Evolutionary conservation across 2,888 invertebrate genomes (phyloP), one percentile per base, ranked within the genome.

Genomic region (Oligia fasciuncula): DNA sequence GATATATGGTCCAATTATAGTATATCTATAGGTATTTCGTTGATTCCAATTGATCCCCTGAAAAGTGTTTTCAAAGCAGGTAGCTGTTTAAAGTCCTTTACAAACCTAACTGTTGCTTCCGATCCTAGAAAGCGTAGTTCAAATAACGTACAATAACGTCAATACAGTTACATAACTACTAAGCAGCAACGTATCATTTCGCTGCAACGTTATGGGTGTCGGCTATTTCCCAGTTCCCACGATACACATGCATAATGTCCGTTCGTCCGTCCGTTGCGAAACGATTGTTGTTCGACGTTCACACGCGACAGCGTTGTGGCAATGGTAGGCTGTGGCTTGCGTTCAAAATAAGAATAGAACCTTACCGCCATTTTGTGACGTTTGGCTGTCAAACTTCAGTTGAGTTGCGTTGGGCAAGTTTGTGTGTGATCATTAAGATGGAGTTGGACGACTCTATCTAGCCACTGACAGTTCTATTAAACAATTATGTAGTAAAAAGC

Each of bases 191-290:
- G 87, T 93, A 91, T 93, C 91, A 93, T 93, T 93, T 91, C 88
- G 87, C 87, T 46, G 81, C 82, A 87, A 88, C 90, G 91, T 87
- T 91, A 90, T 91, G 89, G 91, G 88, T 85, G 85, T 85, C 81
- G 84, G 72, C 81, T 68, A 80, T 87, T 92, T 91, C 92, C 91
- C 89, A 91, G 90, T 93, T 94, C 94, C 91, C 94, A 94, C 94
- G 93, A 91, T 91, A 91, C 87, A 92, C 87, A 92, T 90, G 91
- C 90, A 90, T 91, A 90, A 91, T 91, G 91, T 90, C 89, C 88
- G 91, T 90, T 86, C 90, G 92, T 91, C 89, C 86, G 85, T 87
- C 66, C 76, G 80, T 89, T 91, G 91, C 91, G 89, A 92, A 91
- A 92, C 91, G 86, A 92, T 91, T 91, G 92, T 90, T 88, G 92